Percentiles rank a stretch among this genome's conserved stretches.
These are phyloP conservation scores for Indicator indicator DNA, from an alignment of 2,113 vertebrate species.

Conservation along the genomic window DNA sequence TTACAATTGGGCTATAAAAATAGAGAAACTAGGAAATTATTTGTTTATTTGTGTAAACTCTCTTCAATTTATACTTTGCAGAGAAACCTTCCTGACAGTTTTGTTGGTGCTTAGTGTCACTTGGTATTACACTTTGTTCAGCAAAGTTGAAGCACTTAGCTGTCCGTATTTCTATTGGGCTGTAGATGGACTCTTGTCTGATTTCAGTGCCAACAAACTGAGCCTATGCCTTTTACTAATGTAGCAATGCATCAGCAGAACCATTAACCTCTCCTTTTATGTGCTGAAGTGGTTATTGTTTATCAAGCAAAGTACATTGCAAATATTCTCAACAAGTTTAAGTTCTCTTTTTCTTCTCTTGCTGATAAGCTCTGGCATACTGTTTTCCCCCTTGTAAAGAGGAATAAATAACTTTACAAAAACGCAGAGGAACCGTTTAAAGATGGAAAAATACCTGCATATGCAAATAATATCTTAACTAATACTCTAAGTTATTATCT, in stretches of 20 bases:
- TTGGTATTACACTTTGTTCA: not conserved
- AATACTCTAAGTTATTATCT: not conserved
- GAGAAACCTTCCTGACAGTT: not conserved
- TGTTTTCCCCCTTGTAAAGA: not conserved
- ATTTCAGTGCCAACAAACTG: not conserved
- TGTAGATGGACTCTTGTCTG: not conserved
- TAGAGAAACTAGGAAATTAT: accelerated
- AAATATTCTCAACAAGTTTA: slow-evolving; percentile 13
- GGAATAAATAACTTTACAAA: not conserved
- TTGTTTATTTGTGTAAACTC: not conserved
- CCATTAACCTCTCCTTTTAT: slow-evolving; percentile 19
- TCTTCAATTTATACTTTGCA: not conserved
- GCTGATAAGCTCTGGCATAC: not conserved
- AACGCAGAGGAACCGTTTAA: not conserved
- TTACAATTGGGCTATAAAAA: not conserved
- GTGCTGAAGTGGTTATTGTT: slow-evolving; percentile 35
- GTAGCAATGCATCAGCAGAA: not conserved
- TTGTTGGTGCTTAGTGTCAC: not conserved
- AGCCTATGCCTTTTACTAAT: not conserved
- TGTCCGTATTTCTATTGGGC: not conserved
- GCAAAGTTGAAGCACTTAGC: not conserved
- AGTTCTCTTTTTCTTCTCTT: slow-evolving; percentile 23
- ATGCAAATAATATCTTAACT: not conserved
- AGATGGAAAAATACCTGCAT: not conserved
- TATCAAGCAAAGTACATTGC: slow-evolving; percentile 2